Conservation (phyloP, 1,140 invertebrate genomes). For the Neodiprion fabricii region DNA sequence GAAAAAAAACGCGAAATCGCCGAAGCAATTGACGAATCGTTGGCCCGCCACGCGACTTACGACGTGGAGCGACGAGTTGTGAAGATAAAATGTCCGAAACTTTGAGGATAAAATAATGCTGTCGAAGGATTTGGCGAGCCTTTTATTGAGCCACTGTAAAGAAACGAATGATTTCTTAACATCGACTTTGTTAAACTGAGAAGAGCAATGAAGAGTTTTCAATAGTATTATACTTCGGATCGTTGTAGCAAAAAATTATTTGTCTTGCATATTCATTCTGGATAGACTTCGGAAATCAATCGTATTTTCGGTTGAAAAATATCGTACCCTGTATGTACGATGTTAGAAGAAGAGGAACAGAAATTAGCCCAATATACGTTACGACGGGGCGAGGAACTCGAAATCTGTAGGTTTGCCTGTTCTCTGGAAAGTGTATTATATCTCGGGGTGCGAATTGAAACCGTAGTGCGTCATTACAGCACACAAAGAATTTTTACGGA, state of each 20-base stretch:
- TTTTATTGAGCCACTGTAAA: background rate
- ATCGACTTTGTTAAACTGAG: background rate
- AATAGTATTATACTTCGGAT: background rate
- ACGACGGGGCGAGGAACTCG: background rate
- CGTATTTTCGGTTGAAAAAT: too few species aligned
- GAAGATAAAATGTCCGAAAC: background rate
- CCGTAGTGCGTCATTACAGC: too few species aligned
- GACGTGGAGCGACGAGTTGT: background rate
- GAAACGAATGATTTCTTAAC: background rate
- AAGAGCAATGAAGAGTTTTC: background rate
- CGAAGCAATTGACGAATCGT: background rate
- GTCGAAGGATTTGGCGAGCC: conserved; percentile 1
- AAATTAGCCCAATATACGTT: background rate
- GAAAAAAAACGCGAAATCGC: background rate
- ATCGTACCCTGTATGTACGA: too few species aligned
- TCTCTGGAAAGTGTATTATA: too few species aligned
- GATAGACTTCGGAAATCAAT: too few species aligned
- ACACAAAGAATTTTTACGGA: too few species aligned
- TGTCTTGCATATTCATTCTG: too few species aligned
- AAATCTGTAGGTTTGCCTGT: too few species aligned
- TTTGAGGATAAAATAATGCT: background rate
- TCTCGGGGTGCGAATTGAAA: too few species aligned
- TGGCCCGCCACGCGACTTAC: background rate
- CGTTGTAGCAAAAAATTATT: too few species aligned
- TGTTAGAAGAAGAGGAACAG: background rate